Percentiles rank a stretch among this genome's conserved stretches.
phyloP scores from a whole-genome alignment of 2,888 invertebrate genomes.

The Hipparchia semele region DNA sequence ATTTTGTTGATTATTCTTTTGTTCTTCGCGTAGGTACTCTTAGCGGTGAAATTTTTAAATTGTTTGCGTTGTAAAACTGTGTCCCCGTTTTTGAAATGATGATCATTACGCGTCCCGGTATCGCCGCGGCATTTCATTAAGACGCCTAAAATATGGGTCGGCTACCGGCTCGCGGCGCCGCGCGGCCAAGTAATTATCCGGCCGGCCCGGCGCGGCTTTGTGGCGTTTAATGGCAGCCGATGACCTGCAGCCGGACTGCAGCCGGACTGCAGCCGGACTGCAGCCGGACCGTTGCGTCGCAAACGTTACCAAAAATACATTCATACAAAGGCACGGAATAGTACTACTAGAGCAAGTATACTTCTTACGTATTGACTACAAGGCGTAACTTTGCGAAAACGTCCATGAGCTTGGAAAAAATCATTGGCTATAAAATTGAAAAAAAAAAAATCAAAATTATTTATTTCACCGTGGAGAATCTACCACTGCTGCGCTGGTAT shows the following conservation, averaged over 20 bases:
- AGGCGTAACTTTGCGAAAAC: too few relatives aligned
- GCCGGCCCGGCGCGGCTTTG: background rate
- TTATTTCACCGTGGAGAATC: too few relatives aligned
- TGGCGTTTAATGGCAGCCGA: background rate
- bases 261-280: too few relatives aligned
- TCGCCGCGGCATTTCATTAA: background rate
- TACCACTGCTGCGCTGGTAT: too few relatives aligned
- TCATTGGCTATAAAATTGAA: too few relatives aligned
- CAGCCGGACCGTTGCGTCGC: background rate
- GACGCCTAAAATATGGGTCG: conserved; percentile 8
- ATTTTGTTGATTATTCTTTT: background rate
- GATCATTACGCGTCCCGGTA: conserved; percentile 8
- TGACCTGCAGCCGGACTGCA: background rate
- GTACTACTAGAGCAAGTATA: too few relatives aligned
- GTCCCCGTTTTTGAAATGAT: background rate
- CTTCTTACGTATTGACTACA: too few relatives aligned
- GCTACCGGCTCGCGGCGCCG: background rate
- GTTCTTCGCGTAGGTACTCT: background rate
- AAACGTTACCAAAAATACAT: too few relatives aligned
- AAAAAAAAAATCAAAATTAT: too few relatives aligned
- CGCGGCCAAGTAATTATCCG: conserved; percentile 13
- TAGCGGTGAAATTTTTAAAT: background rate
- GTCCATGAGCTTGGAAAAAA: too few relatives aligned
- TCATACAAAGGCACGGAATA: too few relatives aligned
- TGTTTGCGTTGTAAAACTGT: background rate